Base-by-base conservation (phyloP, 2,888 invertebrate genomes). In the Hypena proboscidalis region DNA sequence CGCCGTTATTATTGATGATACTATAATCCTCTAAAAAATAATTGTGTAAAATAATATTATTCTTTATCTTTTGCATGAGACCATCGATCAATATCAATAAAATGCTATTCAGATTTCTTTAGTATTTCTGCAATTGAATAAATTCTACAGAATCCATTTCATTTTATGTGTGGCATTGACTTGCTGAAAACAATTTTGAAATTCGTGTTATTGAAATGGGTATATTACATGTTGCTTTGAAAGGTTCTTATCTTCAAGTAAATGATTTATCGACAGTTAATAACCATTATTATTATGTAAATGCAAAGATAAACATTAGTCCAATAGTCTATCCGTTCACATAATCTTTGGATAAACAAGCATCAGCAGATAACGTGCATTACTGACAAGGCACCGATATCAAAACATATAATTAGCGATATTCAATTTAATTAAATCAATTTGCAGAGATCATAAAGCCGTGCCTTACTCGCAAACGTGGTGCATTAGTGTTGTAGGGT, bases 361-460 rank as follows among this genome's bases (percentile, higher is more conserved):
- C 10, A 10, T 22, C 36, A 45, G 45, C 38, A 61, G 31, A 25
- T 10, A 19, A 10, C 13, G 8, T 7, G 23, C 33, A 9, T 4
- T 21, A 25, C 25, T 25, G 21, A 36, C 40, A 11, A 2, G 1
- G 26, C 33, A 31, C 33, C 39, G 30, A 50, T 45, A 41, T 33
- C 21, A 26, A 8, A 22, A 17, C 36, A 25, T 49, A 50, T 47
- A 47, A 61, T 58, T 55, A 52, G 33, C 21, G 39, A 42, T 30
- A 49, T 62, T 44, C 23, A 47, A 48, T 42, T 48, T 53, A 50
- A 64, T 48, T 40, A 33, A 40, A 45, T 25, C 42, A 26, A 54
- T 58, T 51, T 44, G 37, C 31, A 41, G 29, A 34, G 20, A 53
- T 43, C 54, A 40, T 55, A 40, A 46, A 50, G 36, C 40, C 20